Evolutionary conservation across 1,140 invertebrate genomes (phyloP), one percentile per base, ranked within the genome.

Genomic region (Neocloeon triangulifer): DNA sequence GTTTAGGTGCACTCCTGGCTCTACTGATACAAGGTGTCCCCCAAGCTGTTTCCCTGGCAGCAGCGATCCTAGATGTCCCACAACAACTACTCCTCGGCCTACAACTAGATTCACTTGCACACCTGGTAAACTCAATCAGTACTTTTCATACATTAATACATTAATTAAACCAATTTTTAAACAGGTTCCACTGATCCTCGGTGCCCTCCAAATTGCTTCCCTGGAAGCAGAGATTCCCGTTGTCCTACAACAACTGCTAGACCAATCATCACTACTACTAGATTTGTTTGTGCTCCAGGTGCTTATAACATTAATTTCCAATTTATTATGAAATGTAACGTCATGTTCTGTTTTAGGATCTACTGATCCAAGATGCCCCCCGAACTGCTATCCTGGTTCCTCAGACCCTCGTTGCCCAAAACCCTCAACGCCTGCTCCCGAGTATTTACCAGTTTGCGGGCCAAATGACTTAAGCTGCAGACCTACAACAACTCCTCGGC

Each of bases 371-470:
- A 37, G 48, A 20, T 51, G 50, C 29, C 46, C 49, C 16, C 46
- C 45, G 8, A 40, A 36, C 2, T 59, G 58, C 36, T 52, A 44
- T 33, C 56, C 55, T 3, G 59, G 59, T 14, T 55, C 52, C 8
- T 45, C 36, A 0, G 58, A 62, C 43, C 47, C 56, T 15, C 39
- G 55, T 12, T 59, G 58, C 43, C 53, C 54, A 10, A 48, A 44
- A 36, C 43, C 52, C 2, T 47, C 54, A 32, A 48, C 25, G n/a
- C 35, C 35, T 2, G 14, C 16, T 19, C 38, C 38, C 2, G 39
- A 36, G 18, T 14, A n/a, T n/a, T n/a, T n/a, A n/a, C n/a, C n/a
- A n/a, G n/a, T n/a, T n/a, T n/a, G n/a, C n/a, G 37, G 40, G 23
- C 37, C 39, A 5, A 29, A 14, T 5, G 27, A 29, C 13, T 17